Conservation (phyloP, 2,113 vertebrate genomes). For the Pteronura brasiliensis region DNA sequence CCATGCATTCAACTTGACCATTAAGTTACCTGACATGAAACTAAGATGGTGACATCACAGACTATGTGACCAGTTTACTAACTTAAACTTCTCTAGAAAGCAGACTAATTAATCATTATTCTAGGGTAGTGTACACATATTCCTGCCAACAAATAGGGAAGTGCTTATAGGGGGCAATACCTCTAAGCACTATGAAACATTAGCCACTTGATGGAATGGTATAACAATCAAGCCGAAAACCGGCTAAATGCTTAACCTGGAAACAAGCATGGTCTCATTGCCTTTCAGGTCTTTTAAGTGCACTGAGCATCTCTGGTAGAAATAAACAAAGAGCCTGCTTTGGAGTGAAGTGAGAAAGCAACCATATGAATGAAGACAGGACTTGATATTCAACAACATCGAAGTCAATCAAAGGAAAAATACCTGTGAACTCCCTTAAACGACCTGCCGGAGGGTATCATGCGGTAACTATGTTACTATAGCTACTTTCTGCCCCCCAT, state of each 20-base stretch:
- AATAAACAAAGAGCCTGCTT: slow-evolving; percentile 38
- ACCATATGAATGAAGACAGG: slow-evolving; percentile 28
- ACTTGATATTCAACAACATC: slow-evolving; percentile 54
- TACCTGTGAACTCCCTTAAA: slow-evolving; percentile 54
- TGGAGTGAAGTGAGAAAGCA: slow-evolving; percentile 65
- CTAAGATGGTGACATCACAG: slow-evolving; percentile 58
- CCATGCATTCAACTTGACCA: slow-evolving; percentile 3
- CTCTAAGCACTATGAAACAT: slow-evolving; percentile 70
- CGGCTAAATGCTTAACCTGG: slow-evolving; percentile 66
- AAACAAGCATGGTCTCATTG: background rate
- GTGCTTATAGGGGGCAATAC: slow-evolving; percentile 61
- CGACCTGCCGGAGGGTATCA: slow-evolving; percentile 62
- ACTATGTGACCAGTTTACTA: slow-evolving; percentile 78
- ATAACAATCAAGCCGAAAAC: slow-evolving; percentile 26
- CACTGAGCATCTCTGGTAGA: slow-evolving; percentile 22
- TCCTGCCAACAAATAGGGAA: slow-evolving; percentile 57
- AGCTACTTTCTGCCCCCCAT: slow-evolving; percentile 62
- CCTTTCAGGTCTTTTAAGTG: slow-evolving; percentile 54
- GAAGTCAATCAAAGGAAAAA: slow-evolving; percentile 47
- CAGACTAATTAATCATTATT: slow-evolving; percentile 78
- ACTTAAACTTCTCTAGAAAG: slow-evolving; percentile 72
- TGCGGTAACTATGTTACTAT: slow-evolving; percentile 5
- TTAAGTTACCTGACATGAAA: slow-evolving; percentile 77
- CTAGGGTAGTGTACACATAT: slow-evolving; percentile 56
- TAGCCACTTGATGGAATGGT: slow-evolving; percentile 66